Conservation (phyloP, 2,888 invertebrate species). For the Leptopilina syphax region DNA sequence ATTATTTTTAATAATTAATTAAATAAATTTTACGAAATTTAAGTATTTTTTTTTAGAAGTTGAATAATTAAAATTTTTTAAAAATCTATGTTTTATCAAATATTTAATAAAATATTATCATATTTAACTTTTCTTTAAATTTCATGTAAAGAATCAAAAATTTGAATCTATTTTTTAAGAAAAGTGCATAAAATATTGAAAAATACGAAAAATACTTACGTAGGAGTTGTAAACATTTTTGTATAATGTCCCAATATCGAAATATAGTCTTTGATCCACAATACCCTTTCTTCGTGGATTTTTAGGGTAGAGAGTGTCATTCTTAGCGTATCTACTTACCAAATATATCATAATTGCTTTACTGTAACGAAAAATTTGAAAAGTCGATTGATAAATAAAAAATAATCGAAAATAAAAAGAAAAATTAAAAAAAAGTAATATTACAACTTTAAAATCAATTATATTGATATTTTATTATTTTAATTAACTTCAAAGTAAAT, state of each 20-base stretch:
- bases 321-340: conserved; percentile 88
- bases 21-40: too few species aligned
- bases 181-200: too few species aligned
- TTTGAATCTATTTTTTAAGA: too few species aligned
- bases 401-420: not conserved
- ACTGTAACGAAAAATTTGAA: conserved; percentile 71
- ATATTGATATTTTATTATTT: not conserved
- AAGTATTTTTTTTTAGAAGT: too few species aligned
- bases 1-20: too few species aligned
- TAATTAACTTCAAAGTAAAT: conserved; percentile 12
- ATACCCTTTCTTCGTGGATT: conserved; percentile 86
- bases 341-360: conserved; percentile 89
- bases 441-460: not conserved
- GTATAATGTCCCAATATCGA: conserved; percentile 88
- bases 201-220: conserved; percentile 77
- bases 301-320: conserved; percentile 85
- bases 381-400: conserved; percentile 1
- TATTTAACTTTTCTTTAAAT: not conserved
- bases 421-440: too few species aligned
- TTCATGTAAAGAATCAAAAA: too few species aligned
- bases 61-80: too few species aligned
- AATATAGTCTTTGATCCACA: conserved; percentile 88
- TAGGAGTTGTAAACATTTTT: conserved; percentile 84
- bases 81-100: too few species aligned
- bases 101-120: too few species aligned